phyloP scores from a whole-genome alignment of 1,140 invertebrate genomes.

The Drosophila truncata region DNA sequence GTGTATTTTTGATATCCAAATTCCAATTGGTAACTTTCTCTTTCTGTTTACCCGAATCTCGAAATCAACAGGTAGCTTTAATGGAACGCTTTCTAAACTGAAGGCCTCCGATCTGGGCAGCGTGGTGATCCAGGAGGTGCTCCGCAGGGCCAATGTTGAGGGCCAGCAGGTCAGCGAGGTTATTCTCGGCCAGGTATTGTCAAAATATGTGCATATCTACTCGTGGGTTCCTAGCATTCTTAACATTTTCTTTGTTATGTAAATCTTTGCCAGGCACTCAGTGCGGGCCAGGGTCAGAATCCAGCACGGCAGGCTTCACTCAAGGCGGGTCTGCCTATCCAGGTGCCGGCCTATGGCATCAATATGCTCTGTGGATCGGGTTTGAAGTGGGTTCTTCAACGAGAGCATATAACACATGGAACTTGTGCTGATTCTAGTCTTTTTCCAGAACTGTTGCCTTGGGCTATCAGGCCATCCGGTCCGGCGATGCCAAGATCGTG shows the following conservation, averaged over 20 bases:
- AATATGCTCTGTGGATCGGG: constrained; percentile 96
- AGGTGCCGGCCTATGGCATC: constrained; percentile 91
- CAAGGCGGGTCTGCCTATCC: constrained; percentile 91
- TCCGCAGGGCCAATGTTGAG: constrained; percentile 88
- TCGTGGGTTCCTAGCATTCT: neutral
- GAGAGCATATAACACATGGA: neutral
- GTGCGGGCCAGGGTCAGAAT: constrained; percentile 93
- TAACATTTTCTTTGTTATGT: constrained; percentile 42
- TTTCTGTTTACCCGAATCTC: constrained; percentile 27
- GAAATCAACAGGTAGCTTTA: constrained; percentile 87
- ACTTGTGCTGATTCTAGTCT: neutral
- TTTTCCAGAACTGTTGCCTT: constrained; percentile 88
- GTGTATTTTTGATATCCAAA: constrained; percentile 32
- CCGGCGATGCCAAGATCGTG: constrained; percentile 90
- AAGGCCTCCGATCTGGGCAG: constrained; percentile 91
- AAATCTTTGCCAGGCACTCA: constrained; percentile 87
- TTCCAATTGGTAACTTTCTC: constrained; percentile 65
- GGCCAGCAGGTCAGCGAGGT: constrained; percentile 92
- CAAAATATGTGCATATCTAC: constrained; percentile 9
- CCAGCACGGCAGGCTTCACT: constrained; percentile 93
- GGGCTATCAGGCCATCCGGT: constrained; percentile 90
- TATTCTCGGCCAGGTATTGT: constrained; percentile 93
- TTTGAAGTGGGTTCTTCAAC: constrained; percentile 87
- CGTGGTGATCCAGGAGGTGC: constrained; percentile 90
- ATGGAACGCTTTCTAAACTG: constrained; percentile 89